A percentile compares a stretch with the other conserved stretches of the same genome.
These are phyloP conservation scores for Plagiodera versicolora DNA, from an alignment of 2,888 invertebrate species.

Conservation along the genomic window DNA sequence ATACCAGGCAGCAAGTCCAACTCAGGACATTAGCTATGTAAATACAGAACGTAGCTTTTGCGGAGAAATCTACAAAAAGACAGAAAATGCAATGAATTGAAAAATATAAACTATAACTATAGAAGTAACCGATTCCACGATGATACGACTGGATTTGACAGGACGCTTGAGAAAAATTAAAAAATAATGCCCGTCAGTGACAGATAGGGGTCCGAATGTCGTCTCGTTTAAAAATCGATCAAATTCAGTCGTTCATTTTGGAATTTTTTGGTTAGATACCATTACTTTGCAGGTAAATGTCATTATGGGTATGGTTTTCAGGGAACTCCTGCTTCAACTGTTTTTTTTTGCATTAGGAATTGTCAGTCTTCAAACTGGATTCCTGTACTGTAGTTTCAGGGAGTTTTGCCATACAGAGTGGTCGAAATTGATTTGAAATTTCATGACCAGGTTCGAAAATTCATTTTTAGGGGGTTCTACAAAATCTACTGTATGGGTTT, in stretches of 20 bases:
- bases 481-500: not conserved
- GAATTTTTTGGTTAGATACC: slow-evolving; percentile 30
- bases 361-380: not conserved
- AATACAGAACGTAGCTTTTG: slow-evolving; percentile 14
- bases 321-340: slow-evolving; percentile 20
- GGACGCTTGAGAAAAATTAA: slow-evolving; percentile 5
- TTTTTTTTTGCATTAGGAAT: slow-evolving; percentile 10
- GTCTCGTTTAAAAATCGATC: slow-evolving; percentile 16
- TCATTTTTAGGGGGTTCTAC: not conserved
- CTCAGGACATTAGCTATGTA: slow-evolving; percentile 15
- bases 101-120: slow-evolving; percentile 48
- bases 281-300: slow-evolving; percentile 30
- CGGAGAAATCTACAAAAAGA: slow-evolving; percentile 25
- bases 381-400: not conserved
- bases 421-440: not conserved
- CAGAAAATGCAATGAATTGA: slow-evolving; percentile 25
- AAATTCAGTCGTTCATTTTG: slow-evolving; percentile 24
- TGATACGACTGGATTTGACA: slow-evolving; percentile 42
- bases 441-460: too few species aligned
- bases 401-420: not conserved
- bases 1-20: slow-evolving; percentile 11
- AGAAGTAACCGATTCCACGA: slow-evolving; percentile 44
- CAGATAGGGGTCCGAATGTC: slow-evolving; percentile 21
- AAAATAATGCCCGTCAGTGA: slow-evolving; percentile 9
- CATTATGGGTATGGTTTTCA: slow-evolving; percentile 25